A percentile compares a stretch with the other conserved stretches of the same genome.
Evolutionary conservation across 2,888 invertebrate species (phyloP).

Genomic region (Oscheius onirici): DNA sequence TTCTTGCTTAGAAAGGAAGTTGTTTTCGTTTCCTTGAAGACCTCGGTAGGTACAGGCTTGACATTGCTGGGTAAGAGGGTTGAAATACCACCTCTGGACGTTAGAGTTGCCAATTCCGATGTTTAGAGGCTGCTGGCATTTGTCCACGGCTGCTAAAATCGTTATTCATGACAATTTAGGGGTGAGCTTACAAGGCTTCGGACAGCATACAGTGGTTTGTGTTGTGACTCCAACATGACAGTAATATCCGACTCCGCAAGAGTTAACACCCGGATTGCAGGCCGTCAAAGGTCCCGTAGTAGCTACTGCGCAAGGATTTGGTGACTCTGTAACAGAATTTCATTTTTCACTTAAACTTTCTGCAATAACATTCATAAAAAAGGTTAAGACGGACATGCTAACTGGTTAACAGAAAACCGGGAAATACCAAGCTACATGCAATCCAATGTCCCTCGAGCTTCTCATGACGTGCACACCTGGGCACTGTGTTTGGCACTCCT

Average conservation of each 20-base stretch:
- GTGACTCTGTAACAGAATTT: conserved; percentile 60
- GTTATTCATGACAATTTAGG: too few species aligned
- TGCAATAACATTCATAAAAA: not conserved
- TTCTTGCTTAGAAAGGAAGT: conserved; percentile 64
- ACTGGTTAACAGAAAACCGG: not conserved
- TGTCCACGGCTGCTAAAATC: conserved; percentile 61
- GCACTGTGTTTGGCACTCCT: conserved; percentile 67
- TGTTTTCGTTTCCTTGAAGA: conserved; percentile 66
- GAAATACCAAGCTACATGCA: conserved; percentile 6
- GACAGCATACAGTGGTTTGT: conserved; percentile 70
- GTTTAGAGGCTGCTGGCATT: conserved; percentile 69
- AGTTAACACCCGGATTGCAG: conserved; percentile 42
- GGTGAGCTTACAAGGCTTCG: conserved; percentile 65
- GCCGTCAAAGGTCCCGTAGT: conserved; percentile 48
- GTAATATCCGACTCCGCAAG: conserved; percentile 55
- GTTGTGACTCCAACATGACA: conserved; percentile 69
- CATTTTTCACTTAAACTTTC: not conserved
- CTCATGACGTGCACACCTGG: conserved; percentile 55
- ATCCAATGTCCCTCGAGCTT: conserved; percentile 6
- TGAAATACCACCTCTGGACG: conserved; percentile 70
- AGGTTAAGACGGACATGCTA: not conserved
- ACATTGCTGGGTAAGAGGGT: conserved; percentile 65
- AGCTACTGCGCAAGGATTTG: conserved; percentile 68
- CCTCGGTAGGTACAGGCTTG: conserved; percentile 64
- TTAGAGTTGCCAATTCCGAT: conserved; percentile 68